phyloP scores from a whole-genome alignment of 2,888 invertebrate genomes.

The Uloborus plumipes region DNA sequence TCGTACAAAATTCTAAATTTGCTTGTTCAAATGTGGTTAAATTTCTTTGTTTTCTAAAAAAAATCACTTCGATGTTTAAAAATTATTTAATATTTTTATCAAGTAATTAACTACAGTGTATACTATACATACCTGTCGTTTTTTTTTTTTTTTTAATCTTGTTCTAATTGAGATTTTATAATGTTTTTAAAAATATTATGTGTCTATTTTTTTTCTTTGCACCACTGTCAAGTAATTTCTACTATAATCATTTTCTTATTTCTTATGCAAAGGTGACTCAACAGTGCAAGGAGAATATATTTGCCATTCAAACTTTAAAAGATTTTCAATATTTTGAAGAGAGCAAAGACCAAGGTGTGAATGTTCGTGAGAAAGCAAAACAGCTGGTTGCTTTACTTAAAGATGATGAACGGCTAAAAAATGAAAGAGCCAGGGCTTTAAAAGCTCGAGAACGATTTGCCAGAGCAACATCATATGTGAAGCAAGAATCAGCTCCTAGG shows the following conservation, averaged over 20 bases:
- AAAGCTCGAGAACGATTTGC: conserved; percentile 91
- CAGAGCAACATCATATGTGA: conserved; percentile 72
- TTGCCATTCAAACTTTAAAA: conserved; percentile 97
- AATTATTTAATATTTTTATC: too few relatives aligned
- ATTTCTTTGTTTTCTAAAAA: too few relatives aligned
- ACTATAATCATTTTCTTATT: neutral
- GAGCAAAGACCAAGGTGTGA: conserved; percentile 93
- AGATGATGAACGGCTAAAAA: conserved; percentile 95
- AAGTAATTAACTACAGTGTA: too few relatives aligned
- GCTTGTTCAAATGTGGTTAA: too few relatives aligned
- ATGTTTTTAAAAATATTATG: neutral
- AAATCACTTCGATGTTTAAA: too few relatives aligned
- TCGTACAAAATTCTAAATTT: too few relatives aligned
- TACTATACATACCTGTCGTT: too few relatives aligned
- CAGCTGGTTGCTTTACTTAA: conserved; percentile 92
- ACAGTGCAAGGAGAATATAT: conserved; percentile 99
- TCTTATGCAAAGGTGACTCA: conserved; percentile 80
- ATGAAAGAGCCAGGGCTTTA: conserved; percentile 93
- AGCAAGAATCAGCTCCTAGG: conserved; percentile 66
- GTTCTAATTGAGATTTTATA: too few relatives aligned
- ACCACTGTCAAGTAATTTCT: too few relatives aligned
- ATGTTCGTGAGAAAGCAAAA: conserved; percentile 98
- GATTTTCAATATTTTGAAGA: conserved; percentile 99
- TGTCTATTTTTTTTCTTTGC: neutral
- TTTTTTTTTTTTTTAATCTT: too few relatives aligned